Evolutionary conservation across 2,888 invertebrate species (phyloP).

Genomic region (Drosophila mimica): DNA sequence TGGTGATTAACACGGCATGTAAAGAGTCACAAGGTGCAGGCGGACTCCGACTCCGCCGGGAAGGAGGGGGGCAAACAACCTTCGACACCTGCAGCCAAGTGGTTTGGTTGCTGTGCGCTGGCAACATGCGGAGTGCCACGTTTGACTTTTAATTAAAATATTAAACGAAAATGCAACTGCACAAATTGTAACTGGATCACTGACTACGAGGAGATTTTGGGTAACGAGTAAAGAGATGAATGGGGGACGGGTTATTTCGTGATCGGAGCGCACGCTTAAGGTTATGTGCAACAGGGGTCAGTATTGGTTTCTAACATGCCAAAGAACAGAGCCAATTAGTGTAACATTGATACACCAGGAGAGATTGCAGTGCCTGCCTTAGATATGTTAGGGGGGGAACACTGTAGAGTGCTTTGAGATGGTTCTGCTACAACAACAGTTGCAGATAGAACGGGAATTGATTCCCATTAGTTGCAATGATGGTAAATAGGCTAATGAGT

Average conservation of each 20-base stretch:
- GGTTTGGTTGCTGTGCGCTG: slow-evolving; percentile 16
- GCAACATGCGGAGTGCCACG: slow-evolving; percentile 73
- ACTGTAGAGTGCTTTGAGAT: not conserved
- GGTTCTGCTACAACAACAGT: not conserved
- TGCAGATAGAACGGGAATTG: not conserved
- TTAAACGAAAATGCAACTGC: slow-evolving; percentile 77
- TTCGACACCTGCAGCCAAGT: slow-evolving; percentile 75
- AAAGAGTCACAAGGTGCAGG: slow-evolving; percentile 46
- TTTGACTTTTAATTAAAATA: slow-evolving; percentile 77
- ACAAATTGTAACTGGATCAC: slow-evolving; percentile 62
- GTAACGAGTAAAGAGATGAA: not conserved
- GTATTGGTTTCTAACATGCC: slow-evolving; percentile 42
- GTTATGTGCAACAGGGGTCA: slow-evolving; percentile 38
- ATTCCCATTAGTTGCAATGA: not conserved
- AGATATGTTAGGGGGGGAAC: not conserved
- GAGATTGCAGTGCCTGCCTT: slow-evolving; percentile 20
- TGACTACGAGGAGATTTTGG: slow-evolving; percentile 11
- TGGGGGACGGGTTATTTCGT: slow-evolving; percentile 19
- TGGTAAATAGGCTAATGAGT: not conserved
- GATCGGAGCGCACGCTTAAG: slow-evolving; percentile 53
- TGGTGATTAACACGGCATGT: slow-evolving; percentile 80
- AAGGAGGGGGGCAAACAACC: slow-evolving; percentile 56
- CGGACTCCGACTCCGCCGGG: not conserved
- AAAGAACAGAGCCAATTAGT: slow-evolving; percentile 57
- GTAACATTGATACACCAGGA: slow-evolving; percentile 49